Evolutionary conservation across 2,113 vertebrate genomes (phyloP), one percentile per base, ranked within the genome.

Genomic region (Rattus rattus): DNA sequence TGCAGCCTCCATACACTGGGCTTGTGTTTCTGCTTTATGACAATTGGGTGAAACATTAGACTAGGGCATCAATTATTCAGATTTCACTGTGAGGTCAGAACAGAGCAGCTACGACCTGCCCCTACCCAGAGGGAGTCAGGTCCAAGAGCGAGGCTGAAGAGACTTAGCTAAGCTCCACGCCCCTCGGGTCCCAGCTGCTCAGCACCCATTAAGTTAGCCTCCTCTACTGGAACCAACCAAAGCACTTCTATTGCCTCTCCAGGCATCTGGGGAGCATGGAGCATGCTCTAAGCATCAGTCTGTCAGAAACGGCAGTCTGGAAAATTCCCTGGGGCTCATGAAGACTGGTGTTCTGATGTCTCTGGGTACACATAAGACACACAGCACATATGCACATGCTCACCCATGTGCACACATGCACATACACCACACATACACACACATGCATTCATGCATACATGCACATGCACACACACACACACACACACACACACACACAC

Each of bases 1-100:
- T 72, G 8, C 63, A 10, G 69, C 75, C 91, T 28, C 33, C 72
- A n/a, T 93, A 97, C 97, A 97, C 97, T 97, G 93, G 97, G 97
- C 94, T 97, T 97, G 96, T 97, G 97, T 98, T 97, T 96, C 97
- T 94, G 97, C 94, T 92, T 61, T 94, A 49, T 94, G 96, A 97
- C 97, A 97, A 97, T 96, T 85, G 94, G 92, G 93, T n/a, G 97
- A 97, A 97, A 97, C 97, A 86, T 93, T 96, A 97, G 80, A 92
- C 93, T 26, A 59, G 77, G 79, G 28, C 93, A 97, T 97, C 97
- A 95, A 97, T 98, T 97, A 98, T 97, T 97, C 97, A 97, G 95
- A 96, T 93, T 92, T 94, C 80, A 63, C 94, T 30, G 39, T 12
- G 77, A 95, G 95, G 95, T 95, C 94, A 95, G 92, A 92, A 52